A percentile compares a stretch with the other conserved stretches of the same genome.
Conservation (phyloP, 53 echinoderm and acorn worm genomes). For the Arbacia lixula region DNA sequence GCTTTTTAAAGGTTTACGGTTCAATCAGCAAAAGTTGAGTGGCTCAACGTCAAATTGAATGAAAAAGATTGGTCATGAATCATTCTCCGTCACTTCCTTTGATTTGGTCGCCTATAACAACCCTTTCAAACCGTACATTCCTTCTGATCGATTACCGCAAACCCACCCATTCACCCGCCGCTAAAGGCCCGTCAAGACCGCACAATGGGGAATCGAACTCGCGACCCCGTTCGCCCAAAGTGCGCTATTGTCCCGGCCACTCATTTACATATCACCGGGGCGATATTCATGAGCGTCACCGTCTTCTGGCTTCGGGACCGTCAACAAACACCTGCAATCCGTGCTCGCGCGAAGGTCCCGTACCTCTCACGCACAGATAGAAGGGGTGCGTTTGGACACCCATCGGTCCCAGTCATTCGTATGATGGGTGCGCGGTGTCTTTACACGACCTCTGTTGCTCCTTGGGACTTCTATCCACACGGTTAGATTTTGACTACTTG, state of each 20-base stretch:
- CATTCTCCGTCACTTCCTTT: no score
- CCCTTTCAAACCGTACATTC: no score
- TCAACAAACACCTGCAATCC: constrained; percentile 59
- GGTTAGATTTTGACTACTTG: background rate
- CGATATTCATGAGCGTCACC: constrained; percentile 64
- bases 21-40: no score
- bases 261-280: constrained; percentile 61
- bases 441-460: constrained; percentile 2
- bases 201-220: constrained; percentile 33
- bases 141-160: no score
- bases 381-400: background rate
- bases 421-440: background rate
- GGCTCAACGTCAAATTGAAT: no score
- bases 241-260: background rate
- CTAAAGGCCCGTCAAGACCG: no score
- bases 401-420: constrained; percentile 23
- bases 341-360: no score
- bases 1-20: no score
- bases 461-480: background rate
- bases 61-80: no score
- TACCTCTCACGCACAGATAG: no score
- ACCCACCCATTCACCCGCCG: no score
- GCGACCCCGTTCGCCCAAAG: background rate
- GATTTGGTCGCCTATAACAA: no score
- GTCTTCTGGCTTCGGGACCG: constrained; percentile 14